phyloP scores from a whole-genome alignment of 2,113 vertebrate species.

The Pelmatolapia mariae region DNA sequence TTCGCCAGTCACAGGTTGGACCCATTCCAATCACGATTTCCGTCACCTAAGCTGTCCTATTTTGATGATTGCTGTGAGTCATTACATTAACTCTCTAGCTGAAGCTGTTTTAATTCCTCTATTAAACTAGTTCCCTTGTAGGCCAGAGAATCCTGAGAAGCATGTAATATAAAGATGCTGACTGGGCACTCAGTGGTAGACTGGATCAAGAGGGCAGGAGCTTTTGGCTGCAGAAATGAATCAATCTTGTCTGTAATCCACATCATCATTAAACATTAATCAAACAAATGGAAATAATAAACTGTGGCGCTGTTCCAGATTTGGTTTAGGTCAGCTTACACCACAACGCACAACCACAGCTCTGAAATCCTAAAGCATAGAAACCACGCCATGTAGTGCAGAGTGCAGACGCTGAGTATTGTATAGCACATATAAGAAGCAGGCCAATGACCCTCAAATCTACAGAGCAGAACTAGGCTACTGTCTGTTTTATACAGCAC shows the following conservation, averaged over 20 bases:
- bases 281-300: constrained; percentile 32
- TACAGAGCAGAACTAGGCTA: background rate
- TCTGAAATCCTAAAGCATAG: background rate
- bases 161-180: constrained; percentile 14
- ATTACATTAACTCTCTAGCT: constrained; percentile 40
- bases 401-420: background rate
- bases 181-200: constrained; percentile 7
- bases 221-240: background rate
- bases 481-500: background rate
- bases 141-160: constrained; percentile 17
- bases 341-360: background rate
- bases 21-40: background rate
- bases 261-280: constrained; percentile 34
- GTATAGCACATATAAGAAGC: background rate
- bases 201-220: background rate
- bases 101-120: constrained; percentile 12
- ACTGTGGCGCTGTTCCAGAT: background rate
- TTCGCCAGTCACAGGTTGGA: constrained; percentile 7
- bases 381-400: background rate
- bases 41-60: background rate
- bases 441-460: background rate
- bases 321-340: constrained; percentile 7
- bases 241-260: background rate
- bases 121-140: constrained; percentile 13
- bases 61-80: constrained; percentile 32